phyloP scores from a whole-genome alignment of 2,888 invertebrate species.

The Schizaphis graminum region DNA sequence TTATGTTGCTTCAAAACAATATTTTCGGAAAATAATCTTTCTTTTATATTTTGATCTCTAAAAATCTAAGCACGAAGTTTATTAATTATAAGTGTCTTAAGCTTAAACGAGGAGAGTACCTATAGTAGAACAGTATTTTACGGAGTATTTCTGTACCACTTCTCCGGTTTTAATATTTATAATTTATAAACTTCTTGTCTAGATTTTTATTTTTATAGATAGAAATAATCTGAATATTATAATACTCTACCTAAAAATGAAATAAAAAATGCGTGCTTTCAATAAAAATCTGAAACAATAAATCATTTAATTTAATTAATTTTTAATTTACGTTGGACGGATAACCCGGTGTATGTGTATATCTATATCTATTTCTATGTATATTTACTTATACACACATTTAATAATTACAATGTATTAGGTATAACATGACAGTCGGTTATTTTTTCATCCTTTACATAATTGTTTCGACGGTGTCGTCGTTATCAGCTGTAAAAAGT shows the following conservation, averaged over 20 bases:
- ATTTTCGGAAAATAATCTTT: too few relatives aligned
- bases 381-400: neutral
- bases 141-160: neutral
- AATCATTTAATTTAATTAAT: too few relatives aligned
- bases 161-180: neutral
- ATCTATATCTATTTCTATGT: neutral
- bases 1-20: neutral
- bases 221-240: neutral
- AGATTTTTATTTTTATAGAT: neutral
- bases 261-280: neutral
- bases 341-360: neutral
- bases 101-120: neutral
- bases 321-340: too few relatives aligned
- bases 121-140: neutral
- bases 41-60: neutral
- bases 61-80: neutral
- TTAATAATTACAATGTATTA: neutral
- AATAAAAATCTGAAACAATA: neutral
- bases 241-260: neutral
- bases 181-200: neutral
- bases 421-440: neutral
- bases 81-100: neutral
- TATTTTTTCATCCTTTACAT: neutral
- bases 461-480: neutral
- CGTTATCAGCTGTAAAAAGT: neutral